These are phyloP conservation scores for Melinaea menophilus DNA, from an alignment of 2,888 invertebrate species.

Conservation along the genomic window DNA sequence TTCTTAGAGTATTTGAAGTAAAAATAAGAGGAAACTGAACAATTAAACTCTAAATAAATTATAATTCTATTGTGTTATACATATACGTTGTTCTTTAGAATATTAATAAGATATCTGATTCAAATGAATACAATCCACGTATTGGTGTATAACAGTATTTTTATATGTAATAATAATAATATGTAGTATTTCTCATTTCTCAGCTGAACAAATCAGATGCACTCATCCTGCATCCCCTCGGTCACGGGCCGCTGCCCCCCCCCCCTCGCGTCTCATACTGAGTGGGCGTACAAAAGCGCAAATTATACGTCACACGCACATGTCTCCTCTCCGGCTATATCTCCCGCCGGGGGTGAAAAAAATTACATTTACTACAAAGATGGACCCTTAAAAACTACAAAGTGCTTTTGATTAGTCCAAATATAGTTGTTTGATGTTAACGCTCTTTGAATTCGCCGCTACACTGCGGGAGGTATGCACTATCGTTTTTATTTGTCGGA, in stretches of 20 bases:
- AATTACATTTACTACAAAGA: constrained; percentile 16
- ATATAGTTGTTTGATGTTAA: constrained; percentile 7
- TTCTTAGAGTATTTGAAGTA: too few species aligned
- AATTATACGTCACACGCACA: constrained; percentile 69
- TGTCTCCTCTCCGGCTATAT: constrained; percentile 45
- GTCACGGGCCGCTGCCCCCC: constrained; percentile 13
- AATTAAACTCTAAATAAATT: too few species aligned
- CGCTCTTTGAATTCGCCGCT: not conserved
- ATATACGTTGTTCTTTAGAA: too few species aligned
- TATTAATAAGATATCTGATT: too few species aligned
- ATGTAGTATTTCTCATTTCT: not conserved
- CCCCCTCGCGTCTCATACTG: constrained; percentile 39
- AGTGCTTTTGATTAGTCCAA: constrained; percentile 1
- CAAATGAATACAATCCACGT: too few species aligned
- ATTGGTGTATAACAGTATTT: not conserved
- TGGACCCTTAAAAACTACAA: constrained; percentile 10
- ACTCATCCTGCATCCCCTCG: constrained; percentile 30
- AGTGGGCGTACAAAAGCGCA: constrained; percentile 66
- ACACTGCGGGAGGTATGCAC: not conserved
- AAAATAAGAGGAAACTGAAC: too few species aligned
- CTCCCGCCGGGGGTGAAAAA: constrained; percentile 25
- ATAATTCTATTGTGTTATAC: too few species aligned
- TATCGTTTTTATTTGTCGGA: not conserved
- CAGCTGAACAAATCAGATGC: constrained; percentile 24
- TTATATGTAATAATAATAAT: not conserved